These are phyloP conservation scores for Lycaon pictus DNA, from an alignment of 2,113 vertebrate species.

Conservation along the genomic window DNA sequence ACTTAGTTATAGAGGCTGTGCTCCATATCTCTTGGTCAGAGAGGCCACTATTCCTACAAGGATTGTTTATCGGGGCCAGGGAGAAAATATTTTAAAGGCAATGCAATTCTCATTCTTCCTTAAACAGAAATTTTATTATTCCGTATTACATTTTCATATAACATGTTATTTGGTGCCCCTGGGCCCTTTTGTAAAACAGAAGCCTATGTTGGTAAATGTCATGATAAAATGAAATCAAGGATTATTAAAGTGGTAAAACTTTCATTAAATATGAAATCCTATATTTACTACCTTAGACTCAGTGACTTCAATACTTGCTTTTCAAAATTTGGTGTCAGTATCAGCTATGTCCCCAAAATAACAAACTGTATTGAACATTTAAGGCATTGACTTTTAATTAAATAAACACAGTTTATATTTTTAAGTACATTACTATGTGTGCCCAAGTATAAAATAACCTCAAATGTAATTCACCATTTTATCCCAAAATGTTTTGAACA, in stretches of 20 bases:
- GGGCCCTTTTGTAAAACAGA: constrained; percentile 28
- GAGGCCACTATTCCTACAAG: background rate
- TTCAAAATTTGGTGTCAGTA: background rate
- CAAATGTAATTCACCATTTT: background rate
- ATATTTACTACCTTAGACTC: background rate
- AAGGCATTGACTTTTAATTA: constrained; percentile 26
- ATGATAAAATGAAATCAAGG: constrained; percentile 40
- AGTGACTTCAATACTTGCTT: background rate
- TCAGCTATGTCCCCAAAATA: background rate
- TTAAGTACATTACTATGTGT: background rate
- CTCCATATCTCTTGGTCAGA: background rate
- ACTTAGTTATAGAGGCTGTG: background rate
- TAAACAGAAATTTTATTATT: constrained; percentile 50
- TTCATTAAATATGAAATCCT: constrained; percentile 61
- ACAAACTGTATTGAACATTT: background rate
- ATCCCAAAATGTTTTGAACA: background rate
- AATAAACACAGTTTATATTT: background rate
- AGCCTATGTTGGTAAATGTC: constrained; percentile 32
- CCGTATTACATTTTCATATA: constrained; percentile 41
- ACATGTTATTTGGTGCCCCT: background rate
- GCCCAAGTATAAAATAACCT: constrained; percentile 35
- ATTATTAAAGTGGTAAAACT: constrained; percentile 22
- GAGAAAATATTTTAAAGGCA: constrained; percentile 49
- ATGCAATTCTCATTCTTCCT: constrained; percentile 40
- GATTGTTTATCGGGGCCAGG: background rate